Base-by-base conservation (phyloP, 2,113 vertebrate genomes). In the Microtus pennsylvanicus region DNA sequence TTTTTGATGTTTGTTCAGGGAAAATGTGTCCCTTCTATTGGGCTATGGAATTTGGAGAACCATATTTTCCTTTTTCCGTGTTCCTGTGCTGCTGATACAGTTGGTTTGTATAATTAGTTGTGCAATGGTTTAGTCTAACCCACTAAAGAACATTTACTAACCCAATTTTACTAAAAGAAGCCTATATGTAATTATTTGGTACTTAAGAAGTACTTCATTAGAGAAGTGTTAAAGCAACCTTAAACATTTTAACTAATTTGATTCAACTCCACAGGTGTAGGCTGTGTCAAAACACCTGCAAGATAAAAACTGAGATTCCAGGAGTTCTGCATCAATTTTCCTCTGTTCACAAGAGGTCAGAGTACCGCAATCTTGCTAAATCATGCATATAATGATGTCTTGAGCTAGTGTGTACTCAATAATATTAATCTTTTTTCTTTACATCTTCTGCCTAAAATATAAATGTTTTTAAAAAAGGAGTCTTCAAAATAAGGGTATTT, bases 101-200 rank as follows among this genome's bases (percentile, higher is more conserved):
- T 0, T 77, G 8, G 26, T 74, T 90, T 95, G 75, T 47, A 93
- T 80, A 72, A 89, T 52, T 65, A 94, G 28, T 2, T 55, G 7
- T 82, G 81, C 61, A 85, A 86, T 67, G 74, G 90, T 38, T 94
- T 88, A 72, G 88, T 93, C 28, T 81, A 82, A 88, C 3, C 4
- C 26, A 90, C 16, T 52, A 61, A 86, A 61, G 19, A 47, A 70
- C 5, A n/a, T 86, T 92, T 47, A 65, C 35, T 61, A 72, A 69
- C 26, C 10, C 52, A 28, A 83, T 93, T 90, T 90, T 90, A 26
- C 74, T 75, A 82, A 93, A 65, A 47, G 55, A 72, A 82, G 63
- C 1, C 2, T 85, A 83, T 72, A 80, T 76, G 16, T 76, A 67
- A 85, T 86, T 72, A 87, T 94, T 90, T 94, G 26, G 5, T 67